phyloP scores from a whole-genome alignment of 2,797 vertebrate species.

The Ctenopoma multispine region DNA sequence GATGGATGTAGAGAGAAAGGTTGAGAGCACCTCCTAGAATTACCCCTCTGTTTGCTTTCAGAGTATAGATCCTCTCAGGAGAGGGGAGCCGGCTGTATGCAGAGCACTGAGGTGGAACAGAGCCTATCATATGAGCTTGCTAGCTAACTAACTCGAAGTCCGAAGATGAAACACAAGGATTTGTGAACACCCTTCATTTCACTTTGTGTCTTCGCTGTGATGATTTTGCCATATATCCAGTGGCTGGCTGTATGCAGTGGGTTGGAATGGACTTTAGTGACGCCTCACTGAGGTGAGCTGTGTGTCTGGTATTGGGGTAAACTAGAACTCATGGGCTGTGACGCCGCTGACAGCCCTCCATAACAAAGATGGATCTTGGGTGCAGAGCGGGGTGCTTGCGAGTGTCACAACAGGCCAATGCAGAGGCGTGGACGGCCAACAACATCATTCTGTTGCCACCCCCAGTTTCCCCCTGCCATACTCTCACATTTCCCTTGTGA shows the following conservation, averaged over 20 bases:
- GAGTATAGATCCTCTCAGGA: conserved; percentile 64
- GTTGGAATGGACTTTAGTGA: conserved; percentile 40
- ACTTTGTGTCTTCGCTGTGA: conserved; percentile 21
- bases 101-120: conserved; percentile 70
- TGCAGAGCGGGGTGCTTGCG: conserved; percentile 48
- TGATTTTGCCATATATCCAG: neutral
- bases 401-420: conserved; percentile 60
- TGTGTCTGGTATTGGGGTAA: conserved; percentile 41
- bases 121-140: conserved; percentile 57
- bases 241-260: conserved; percentile 17
- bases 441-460: conserved; percentile 72
- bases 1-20: conserved; percentile 67
- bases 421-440: conserved; percentile 54
- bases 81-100: conserved; percentile 24
- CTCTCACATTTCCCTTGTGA: conserved; percentile 70
- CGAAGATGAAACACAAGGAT: conserved; percentile 43
- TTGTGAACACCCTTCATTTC: conserved; percentile 50
- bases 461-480: conserved; percentile 56
- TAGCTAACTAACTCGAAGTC: conserved; percentile 38
- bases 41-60: conserved; percentile 77
- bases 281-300: conserved; percentile 48
- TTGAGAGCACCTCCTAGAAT: conserved; percentile 76
- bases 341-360: conserved; percentile 67
- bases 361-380: conserved; percentile 81
- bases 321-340: conserved; percentile 43